Base-by-base conservation (phyloP, 2,113 vertebrate species). In the Microcebus jonahi region DNA sequence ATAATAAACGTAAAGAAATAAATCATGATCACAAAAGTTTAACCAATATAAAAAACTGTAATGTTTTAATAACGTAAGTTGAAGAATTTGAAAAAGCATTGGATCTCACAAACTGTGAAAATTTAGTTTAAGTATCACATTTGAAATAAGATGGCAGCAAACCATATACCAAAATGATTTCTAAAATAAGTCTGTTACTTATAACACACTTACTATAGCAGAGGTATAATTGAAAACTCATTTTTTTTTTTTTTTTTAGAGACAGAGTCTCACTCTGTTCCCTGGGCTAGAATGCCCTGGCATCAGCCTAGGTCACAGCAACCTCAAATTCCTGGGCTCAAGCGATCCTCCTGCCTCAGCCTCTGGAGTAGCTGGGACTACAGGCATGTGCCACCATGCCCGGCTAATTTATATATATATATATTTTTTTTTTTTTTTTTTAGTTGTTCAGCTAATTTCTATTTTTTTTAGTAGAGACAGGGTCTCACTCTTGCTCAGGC, bases 181-280 rank as follows among this genome's bases (percentile, higher is more conserved):
- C 34, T 79, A 96, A 96, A 96, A 59, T 67, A 90, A 79, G 73
- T 87, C n/a, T 82, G 67, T 50, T 84, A 83, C 17, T 88, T 92
- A 75, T 20, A 80, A 88, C 5, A 92, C 2, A 91, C 13, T 29
- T 68, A 84, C 45, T 65, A 17, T 11, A 84, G 53, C 63, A 90
- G 7, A 93, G 61, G 21, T 48, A 86, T 77, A 92, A 76, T 57
- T 92, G 87, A 83, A 95, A 92, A n/a, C 29, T 61, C 42, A 67
- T 23, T 59, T 90, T 83, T 63, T 75, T 45, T 45, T 42, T 42
- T 42, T 45, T 45, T 45, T 45, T 45, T 45, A 8, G 45, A 45
- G 45, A 45, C 45, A 45, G 42, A 45, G 45, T 45, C 7, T 45
- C 45, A 45, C 45, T 45, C 45, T 45, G 45, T 45, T 45, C 7